These are phyloP conservation scores for Pinna nobilis DNA, from an alignment of 1,140 invertebrate genomes.

Conservation along the genomic window DNA sequence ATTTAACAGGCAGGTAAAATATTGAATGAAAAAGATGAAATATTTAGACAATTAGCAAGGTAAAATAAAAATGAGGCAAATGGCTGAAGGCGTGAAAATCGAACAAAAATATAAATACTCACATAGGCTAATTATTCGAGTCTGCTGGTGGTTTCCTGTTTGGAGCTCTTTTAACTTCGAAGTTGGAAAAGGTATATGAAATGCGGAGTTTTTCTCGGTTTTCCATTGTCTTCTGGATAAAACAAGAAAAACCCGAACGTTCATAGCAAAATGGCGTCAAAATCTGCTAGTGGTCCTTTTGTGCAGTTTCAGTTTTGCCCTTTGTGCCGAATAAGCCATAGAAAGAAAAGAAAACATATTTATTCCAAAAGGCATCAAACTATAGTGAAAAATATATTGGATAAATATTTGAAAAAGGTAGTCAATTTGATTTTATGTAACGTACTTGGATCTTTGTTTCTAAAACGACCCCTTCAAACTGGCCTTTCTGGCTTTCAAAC, in stretches of 20 bases:
- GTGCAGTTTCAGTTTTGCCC: conserved; percentile 50
- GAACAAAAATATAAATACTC: background rate
- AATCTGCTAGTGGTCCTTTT: conserved; percentile 13
- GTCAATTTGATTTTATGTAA: background rate
- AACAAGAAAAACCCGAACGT: background rate
- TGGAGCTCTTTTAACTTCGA: conserved; percentile 3
- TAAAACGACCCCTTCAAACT: no score
- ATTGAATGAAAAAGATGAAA: no score
- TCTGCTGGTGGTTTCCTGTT: background rate
- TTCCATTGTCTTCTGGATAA: background rate
- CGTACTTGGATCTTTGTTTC: background rate
- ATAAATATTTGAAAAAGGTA: conserved; percentile 49
- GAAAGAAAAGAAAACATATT: conserved; percentile 53
- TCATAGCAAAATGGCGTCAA: background rate
- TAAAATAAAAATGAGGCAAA: background rate
- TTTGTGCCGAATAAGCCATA: conserved; percentile 52
- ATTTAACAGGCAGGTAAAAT: no score
- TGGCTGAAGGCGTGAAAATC: background rate
- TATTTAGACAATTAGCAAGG: no score
- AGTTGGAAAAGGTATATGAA: no score
- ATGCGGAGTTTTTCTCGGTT: no score
- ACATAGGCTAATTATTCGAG: background rate
- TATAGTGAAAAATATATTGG: conserved; percentile 40
- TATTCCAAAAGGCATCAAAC: conserved; percentile 53
- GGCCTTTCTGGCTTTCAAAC: no score